Evolutionary conservation across 2,797 vertebrate species (phyloP).

Genomic region (Eidolon dupreanum): DNA sequence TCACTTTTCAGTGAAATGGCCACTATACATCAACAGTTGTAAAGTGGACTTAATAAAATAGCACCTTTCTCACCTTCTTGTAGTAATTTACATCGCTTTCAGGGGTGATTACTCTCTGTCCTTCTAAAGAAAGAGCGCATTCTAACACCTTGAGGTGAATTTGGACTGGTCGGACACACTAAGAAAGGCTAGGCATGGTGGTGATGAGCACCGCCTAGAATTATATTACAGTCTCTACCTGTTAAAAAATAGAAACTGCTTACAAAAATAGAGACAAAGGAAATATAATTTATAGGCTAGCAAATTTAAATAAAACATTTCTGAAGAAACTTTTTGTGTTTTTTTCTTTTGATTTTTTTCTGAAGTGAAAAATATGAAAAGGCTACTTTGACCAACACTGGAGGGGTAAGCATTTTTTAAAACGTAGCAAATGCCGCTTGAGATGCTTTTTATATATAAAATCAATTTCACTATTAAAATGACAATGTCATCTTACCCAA

Average conservation of each 20-base stretch:
- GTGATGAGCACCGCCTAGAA: not conserved
- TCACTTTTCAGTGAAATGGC: not conserved
- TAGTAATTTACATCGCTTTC: not conserved
- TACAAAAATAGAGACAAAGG: not conserved
- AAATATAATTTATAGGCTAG: conserved; percentile 28
- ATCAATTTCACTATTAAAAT: conserved; percentile 20
- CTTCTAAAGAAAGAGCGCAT: not conserved
- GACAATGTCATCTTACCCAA: not conserved
- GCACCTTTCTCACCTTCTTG: not conserved
- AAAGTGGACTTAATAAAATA: not conserved
- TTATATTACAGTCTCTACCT: not conserved
- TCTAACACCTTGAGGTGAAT: not conserved
- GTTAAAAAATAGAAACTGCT: conserved; percentile 30
- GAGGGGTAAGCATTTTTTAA: not conserved
- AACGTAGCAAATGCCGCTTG: not conserved
- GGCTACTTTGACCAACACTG: not conserved
- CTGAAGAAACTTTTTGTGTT: not conserved
- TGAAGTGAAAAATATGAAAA: conserved; percentile 15
- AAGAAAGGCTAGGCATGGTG: not conserved
- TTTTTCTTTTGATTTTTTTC: not conserved
- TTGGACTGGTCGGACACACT: not conserved
- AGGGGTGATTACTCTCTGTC: not conserved
- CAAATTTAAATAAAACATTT: not conserved
- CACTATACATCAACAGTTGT: not conserved
- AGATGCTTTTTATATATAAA: conserved; percentile 20